phyloP scores from a whole-genome alignment of 2,113 vertebrate genomes.

The Aegithalos caudatus region DNA sequence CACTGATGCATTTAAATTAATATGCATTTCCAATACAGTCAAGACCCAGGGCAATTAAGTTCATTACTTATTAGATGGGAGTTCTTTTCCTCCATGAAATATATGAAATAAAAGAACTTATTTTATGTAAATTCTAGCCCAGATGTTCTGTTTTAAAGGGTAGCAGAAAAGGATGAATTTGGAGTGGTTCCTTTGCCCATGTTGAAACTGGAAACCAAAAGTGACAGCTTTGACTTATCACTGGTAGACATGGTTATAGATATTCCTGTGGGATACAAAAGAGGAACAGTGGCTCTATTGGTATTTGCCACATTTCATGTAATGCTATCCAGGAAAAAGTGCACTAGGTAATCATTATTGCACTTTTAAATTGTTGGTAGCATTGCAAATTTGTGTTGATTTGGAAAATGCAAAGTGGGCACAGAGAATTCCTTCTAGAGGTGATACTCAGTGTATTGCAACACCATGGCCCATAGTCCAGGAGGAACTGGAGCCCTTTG shows the following conservation, averaged over 20 bases:
- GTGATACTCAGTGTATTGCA: not conserved
- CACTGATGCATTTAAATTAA: not conserved
- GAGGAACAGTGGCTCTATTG: not conserved
- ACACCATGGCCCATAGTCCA: not conserved
- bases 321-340: not conserved
- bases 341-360: not conserved
- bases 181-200: not conserved
- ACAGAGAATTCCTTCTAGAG: not conserved
- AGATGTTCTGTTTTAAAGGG: not conserved
- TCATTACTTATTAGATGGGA: not conserved
- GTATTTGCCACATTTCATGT: not conserved
- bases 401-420: not conserved
- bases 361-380: not conserved
- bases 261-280: not conserved
- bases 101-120: not conserved
- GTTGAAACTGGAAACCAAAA: not conserved
- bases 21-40: not conserved
- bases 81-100: not conserved
- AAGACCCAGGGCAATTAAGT: not conserved
- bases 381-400: not conserved
- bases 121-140: not conserved
- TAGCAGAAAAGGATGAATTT: not conserved
- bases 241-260: not conserved
- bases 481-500: not conserved
- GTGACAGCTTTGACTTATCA: not conserved